Conservation (phyloP, 2,888 invertebrate genomes). For the Prosopocoilus inquinatus region DNA sequence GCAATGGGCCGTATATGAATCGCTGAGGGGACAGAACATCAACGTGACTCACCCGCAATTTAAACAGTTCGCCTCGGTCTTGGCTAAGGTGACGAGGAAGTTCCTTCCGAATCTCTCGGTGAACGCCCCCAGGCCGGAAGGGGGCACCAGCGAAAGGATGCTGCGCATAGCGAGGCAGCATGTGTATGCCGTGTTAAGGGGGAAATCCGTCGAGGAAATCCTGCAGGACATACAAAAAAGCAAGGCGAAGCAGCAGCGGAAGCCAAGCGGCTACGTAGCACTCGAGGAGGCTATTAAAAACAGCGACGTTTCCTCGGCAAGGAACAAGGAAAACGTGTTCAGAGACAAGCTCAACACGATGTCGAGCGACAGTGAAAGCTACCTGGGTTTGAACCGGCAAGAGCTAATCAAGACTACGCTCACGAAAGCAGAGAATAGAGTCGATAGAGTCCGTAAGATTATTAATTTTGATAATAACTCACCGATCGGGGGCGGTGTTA, state of each 20-base stretch:
- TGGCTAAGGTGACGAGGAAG: conserved; percentile 67
- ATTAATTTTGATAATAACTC: conserved; percentile 44
- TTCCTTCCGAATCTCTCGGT: conserved; percentile 59
- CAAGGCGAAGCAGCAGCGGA: conserved; percentile 44
- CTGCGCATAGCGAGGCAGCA: conserved; percentile 66
- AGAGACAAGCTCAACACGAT: conserved; percentile 25
- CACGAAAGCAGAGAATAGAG: conserved; percentile 23
- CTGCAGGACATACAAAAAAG: conserved; percentile 44
- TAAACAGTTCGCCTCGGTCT: conserved; percentile 65
- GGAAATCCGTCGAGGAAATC: conserved; percentile 65
- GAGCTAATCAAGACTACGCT: conserved; percentile 10
- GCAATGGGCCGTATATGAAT: conserved; percentile 78
- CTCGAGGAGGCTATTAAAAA: conserved; percentile 43
- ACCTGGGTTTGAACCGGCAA: conserved; percentile 7
- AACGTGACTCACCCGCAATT: conserved; percentile 68
- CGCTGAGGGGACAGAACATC: conserved; percentile 69
- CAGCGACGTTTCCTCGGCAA: conserved; percentile 23
- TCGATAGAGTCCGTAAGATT: conserved; percentile 42
- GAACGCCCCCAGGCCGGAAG: conserved; percentile 50
- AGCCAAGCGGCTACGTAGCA: conserved; percentile 57
- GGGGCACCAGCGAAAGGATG: conserved; percentile 72
- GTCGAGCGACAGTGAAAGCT: conserved; percentile 10
- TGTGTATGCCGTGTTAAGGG: conserved; percentile 63
- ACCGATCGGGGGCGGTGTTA: conserved; percentile 20
- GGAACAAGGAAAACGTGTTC: conserved; percentile 23